Percentiles rank a stretch among this genome's conserved stretches.
phyloP scores from a whole-genome alignment of 2,888 invertebrate species.

The Athalia circularis region DNA sequence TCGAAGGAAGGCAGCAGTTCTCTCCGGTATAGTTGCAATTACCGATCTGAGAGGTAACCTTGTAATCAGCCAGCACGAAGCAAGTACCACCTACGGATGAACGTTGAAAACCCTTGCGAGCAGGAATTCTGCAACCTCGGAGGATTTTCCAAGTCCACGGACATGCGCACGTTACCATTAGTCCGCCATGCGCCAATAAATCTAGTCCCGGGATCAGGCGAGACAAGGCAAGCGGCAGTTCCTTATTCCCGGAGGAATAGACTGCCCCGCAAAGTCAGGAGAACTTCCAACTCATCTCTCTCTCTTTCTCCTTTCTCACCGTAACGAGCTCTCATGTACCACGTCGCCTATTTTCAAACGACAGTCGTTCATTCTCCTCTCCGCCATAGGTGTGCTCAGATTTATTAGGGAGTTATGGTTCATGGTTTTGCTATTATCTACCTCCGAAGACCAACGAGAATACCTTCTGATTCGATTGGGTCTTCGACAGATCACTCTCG shows the following conservation, averaged over 20 bases:
- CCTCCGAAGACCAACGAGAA: constrained; percentile 15
- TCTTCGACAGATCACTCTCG: not conserved
- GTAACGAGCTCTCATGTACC: constrained; percentile 72
- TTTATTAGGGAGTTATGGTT: constrained; percentile 46
- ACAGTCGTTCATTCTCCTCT: constrained; percentile 56
- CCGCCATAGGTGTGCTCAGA: constrained; percentile 21
- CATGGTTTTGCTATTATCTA: constrained; percentile 31
- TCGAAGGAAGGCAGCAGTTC: not conserved
- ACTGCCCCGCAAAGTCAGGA: constrained; percentile 18
- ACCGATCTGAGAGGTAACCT: constrained; percentile 40
- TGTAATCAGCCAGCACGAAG: constrained; percentile 41
- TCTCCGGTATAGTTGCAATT: constrained; percentile 30
- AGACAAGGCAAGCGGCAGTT: constrained; percentile 59
- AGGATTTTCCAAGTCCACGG: constrained; percentile 44
- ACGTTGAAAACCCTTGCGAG: not conserved
- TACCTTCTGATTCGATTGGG: not conserved
- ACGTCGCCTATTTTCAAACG: constrained; percentile 66
- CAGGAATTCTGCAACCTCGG: constrained; percentile 29
- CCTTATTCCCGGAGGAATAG: constrained; percentile 57
- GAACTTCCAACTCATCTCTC: constrained; percentile 35
- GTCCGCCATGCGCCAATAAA: constrained; percentile 66
- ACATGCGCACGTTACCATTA: constrained; percentile 56
- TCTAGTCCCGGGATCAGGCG: constrained; percentile 64
- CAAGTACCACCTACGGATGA: not conserved
- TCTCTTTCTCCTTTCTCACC: constrained; percentile 56